Evolutionary conservation across 2,888 invertebrate species (phyloP).

Genomic region (Alcis repandata): DNA sequence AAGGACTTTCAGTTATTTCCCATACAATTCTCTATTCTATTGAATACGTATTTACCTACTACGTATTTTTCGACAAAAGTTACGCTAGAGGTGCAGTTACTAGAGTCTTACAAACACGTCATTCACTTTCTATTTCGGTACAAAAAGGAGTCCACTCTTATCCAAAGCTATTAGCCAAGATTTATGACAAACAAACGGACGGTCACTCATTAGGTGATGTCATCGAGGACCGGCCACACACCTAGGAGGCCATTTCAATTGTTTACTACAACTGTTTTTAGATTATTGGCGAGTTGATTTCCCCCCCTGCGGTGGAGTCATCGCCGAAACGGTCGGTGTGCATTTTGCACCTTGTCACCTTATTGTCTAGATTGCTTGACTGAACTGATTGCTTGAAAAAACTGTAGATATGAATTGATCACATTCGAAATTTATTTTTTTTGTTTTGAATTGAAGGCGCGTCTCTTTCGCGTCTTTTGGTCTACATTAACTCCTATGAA

Average conservation of each 20-base stretch:
- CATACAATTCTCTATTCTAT: no score
- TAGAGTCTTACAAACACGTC: slow-evolving; percentile 2
- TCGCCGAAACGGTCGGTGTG: slow-evolving; percentile 2
- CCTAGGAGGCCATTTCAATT: slow-evolving; percentile 32
- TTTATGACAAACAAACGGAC: slow-evolving; percentile 15
- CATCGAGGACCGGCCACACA: slow-evolving; percentile 14
- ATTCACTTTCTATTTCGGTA: slow-evolving; percentile 19
- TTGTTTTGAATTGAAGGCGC: no score
- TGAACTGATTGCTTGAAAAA: no score
- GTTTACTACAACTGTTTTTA: slow-evolving; percentile 13
- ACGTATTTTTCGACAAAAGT: no score
- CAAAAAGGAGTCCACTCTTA: slow-evolving; percentile 6
- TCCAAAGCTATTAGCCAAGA: slow-evolving; percentile 32
- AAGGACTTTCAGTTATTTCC: no score
- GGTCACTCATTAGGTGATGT: slow-evolving; percentile 26
- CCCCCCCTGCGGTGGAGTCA: slow-evolving; percentile 1
- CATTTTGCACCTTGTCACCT: neutral
- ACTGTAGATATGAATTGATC: no score
- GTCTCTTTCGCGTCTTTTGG: no score
- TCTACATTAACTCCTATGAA: no score
- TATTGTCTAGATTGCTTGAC: neutral
- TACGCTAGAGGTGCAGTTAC: neutral
- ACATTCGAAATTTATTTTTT: no score
- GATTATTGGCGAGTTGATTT: slow-evolving; percentile 13
- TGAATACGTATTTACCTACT: no score